A percentile compares a stretch with the other conserved stretches of the same genome.
These are phyloP conservation scores for Drosophila triauraria DNA, from an alignment of 1,140 invertebrate genomes.

Conservation along the genomic window DNA sequence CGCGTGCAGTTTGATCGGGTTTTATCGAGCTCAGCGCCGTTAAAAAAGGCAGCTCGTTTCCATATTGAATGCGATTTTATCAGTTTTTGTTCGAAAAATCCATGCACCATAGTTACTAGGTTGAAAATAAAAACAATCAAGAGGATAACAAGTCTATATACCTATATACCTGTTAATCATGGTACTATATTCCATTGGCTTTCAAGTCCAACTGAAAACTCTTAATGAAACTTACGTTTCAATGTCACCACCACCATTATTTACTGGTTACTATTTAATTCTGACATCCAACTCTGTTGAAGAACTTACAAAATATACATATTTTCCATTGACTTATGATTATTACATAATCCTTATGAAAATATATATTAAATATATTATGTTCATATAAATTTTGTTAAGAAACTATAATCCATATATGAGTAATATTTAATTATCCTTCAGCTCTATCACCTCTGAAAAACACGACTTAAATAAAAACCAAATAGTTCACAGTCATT, in stretches of 20 bases:
- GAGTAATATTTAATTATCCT: background rate
- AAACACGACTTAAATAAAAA: too few relatives aligned
- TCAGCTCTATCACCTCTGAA: too few relatives aligned
- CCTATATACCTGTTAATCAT: background rate
- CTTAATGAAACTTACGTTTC: too few relatives aligned
- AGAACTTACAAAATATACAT: background rate
- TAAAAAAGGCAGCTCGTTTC: conserved; percentile 6
- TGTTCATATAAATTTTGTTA: background rate
- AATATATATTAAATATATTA: too few relatives aligned
- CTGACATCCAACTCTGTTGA: background rate
- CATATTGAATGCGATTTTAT: background rate
- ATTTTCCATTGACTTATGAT: background rate
- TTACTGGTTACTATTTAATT: background rate
- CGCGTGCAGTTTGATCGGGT: conserved; percentile 26
- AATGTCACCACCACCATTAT: too few relatives aligned
- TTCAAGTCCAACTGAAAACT: background rate
- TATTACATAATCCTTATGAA: too few relatives aligned
- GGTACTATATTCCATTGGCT: background rate
- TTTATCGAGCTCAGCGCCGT: conserved; percentile 15
- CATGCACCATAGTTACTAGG: too few relatives aligned
- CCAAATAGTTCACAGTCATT: background rate
- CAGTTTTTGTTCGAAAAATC: too few relatives aligned
- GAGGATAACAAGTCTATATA: too few relatives aligned
- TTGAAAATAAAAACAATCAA: too few relatives aligned
- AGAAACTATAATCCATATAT: background rate